Evolutionary conservation across 1,140 invertebrate species (phyloP), one percentile per base, ranked within the genome.

Genomic region (Drosophila ironensis): DNA sequence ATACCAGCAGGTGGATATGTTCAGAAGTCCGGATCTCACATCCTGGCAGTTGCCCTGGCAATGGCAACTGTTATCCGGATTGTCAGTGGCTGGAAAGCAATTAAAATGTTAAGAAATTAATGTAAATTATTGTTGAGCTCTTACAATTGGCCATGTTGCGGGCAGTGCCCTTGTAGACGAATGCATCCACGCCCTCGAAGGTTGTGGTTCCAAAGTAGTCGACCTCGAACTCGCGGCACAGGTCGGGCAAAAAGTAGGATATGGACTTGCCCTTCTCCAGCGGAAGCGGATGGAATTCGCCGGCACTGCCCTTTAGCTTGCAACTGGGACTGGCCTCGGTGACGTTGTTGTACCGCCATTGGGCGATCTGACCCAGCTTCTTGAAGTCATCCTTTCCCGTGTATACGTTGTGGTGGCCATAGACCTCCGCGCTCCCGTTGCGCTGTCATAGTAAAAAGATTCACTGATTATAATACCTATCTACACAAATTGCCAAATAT

Each of bases 371-470:
- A 1, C 95, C 95, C 19, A 96, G 90, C 12, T 94, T 90, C 0
- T 69, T 72, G 1, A 95, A 92, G 35, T 92, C 91, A 8, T 91
- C 77, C 0, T 76, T 89, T 0, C 95, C 95, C 0, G 94, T 95
- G 19, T 92, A 93, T 88, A 96, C 94, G 69, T 95, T 96, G 73
- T 93, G 94, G 48, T 93, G 91, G 0, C 95, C 95, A 47, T 96
- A 94, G 30, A 93, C 93, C 1, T 92, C 91, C 0, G 91, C 90
- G 0, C 94, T 94, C 61, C 93, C 94, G 76, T 96, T 97, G 88
- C 94, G 94, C 95, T 96, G 11, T n/a, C n/a, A 8, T 12, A 16
- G 4, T 7, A 19, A 20, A 22, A 8, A 16, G 4, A 22, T 6
- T 5, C 12, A 12, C 11, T 12, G 30, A 33, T 33, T 33, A 33